Percentiles rank a stretch among this genome's conserved stretches.
Conservation (phyloP, 2,888 invertebrate species). For the Caenorhabditis macrosperma region DNA sequence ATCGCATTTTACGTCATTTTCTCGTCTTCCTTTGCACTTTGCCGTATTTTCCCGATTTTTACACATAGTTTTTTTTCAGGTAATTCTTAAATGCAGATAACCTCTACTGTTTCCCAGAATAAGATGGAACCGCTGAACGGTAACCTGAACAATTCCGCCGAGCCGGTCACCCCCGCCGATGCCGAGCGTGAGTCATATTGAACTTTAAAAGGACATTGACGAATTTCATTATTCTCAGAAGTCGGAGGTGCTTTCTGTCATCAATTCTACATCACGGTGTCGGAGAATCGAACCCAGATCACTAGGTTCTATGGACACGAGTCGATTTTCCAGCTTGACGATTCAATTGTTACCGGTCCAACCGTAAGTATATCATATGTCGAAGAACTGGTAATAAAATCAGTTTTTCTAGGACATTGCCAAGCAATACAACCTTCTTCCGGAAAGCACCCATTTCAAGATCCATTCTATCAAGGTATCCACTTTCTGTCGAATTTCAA, state of each 20-base stretch:
- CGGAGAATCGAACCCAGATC: constrained; percentile 37
- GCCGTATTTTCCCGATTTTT: background rate
- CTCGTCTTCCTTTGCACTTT: background rate
- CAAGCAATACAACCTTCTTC: constrained; percentile 34
- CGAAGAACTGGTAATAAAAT: background rate
- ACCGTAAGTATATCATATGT: constrained; percentile 33
- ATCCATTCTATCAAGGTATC: constrained; percentile 57
- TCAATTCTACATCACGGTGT: constrained; percentile 59
- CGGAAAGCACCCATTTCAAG: constrained; percentile 49
- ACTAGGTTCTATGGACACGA: constrained; percentile 67
- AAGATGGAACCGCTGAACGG: constrained; percentile 47
- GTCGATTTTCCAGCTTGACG: constrained; percentile 63
- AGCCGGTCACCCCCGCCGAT: constrained; percentile 1
- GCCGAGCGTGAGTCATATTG: constrained; percentile 43
- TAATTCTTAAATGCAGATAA: constrained; percentile 60
- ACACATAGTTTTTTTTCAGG: constrained; percentile 12
- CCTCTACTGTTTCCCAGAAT: constrained; percentile 31
- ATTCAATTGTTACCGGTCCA: constrained; percentile 58
- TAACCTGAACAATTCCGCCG: constrained; percentile 17
- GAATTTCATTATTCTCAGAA: constrained; percentile 40
- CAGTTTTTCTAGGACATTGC: constrained; percentile 57
- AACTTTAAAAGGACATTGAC: background rate
- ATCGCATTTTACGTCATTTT: background rate
- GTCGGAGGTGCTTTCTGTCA: constrained; percentile 57
- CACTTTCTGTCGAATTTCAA: background rate